phyloP scores from a whole-genome alignment of 2,888 invertebrate species.

The Busseola fusca region DNA sequence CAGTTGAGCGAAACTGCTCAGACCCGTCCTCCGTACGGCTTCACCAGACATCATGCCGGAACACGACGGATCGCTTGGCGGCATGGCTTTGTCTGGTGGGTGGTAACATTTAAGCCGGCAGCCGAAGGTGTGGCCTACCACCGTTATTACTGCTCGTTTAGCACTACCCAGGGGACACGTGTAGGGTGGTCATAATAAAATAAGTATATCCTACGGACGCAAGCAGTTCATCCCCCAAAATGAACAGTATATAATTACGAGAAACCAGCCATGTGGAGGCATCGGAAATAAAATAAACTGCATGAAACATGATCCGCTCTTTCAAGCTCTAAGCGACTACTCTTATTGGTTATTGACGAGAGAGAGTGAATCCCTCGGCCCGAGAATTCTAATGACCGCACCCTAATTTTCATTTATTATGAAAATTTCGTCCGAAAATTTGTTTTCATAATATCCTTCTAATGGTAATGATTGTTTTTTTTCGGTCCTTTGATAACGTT shows the following conservation, averaged over 20 bases:
- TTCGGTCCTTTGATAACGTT: slow-evolving; percentile 50
- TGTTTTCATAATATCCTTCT: slow-evolving; percentile 64
- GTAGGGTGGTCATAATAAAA: no score
- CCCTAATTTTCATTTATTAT: slow-evolving; percentile 82
- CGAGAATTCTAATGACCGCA: slow-evolving; percentile 76
- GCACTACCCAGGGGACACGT: no score
- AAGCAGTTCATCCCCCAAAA: no score
- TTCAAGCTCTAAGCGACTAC: slow-evolving; percentile 51
- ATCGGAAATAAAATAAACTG: neutral
- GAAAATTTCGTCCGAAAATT: slow-evolving; percentile 71
- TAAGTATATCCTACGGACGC: no score
- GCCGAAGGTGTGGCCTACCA: no score
- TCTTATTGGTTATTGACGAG: slow-evolving; percentile 74
- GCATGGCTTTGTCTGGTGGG: no score
- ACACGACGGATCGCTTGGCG: no score
- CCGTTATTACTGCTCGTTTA: no score
- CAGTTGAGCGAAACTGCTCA: no score
- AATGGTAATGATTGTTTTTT: slow-evolving; percentile 62
- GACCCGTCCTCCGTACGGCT: no score
- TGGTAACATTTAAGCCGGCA: no score
- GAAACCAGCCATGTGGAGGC: neutral
- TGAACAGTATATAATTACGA: neutral
- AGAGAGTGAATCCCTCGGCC: slow-evolving; percentile 71
- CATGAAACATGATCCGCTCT: slow-evolving; percentile 32
- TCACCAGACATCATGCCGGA: no score